Conservation (phyloP, 2,888 invertebrate species). For the Griposia aprilina region DNA sequence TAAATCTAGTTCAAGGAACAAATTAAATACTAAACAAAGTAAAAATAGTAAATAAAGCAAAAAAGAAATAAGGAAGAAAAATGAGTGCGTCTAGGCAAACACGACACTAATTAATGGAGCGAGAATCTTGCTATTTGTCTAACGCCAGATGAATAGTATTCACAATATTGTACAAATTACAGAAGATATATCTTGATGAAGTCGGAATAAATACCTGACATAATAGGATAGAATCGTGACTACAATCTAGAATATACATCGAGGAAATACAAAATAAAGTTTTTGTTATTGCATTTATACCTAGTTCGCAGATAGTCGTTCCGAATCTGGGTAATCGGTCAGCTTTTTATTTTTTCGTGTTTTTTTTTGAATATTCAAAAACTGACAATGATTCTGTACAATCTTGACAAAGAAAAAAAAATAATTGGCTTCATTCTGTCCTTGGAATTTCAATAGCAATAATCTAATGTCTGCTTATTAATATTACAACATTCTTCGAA, state of each 20-base stretch:
- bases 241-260: constrained; percentile 6
- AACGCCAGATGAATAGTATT: constrained; percentile 64
- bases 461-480: no score
- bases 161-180: constrained; percentile 58
- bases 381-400: no score
- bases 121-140: constrained; percentile 70
- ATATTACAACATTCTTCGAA: no score
- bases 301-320: background rate
- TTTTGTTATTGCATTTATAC: background rate
- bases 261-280: background rate
- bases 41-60: constrained; percentile 14
- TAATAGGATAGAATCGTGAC: constrained; percentile 27
- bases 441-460: no score
- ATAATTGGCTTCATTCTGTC: no score
- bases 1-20: background rate
- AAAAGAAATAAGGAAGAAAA: constrained; percentile 67
- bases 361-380: no score
- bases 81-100: constrained; percentile 66
- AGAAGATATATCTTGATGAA: constrained; percentile 42
- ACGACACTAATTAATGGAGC: constrained; percentile 73
- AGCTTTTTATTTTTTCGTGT: no score
- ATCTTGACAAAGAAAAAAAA: no score
- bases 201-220: constrained; percentile 34
- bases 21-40: constrained; percentile 11
- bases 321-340: no score